Conservation (phyloP, 2,113 vertebrate species). For the Halcyon malimbica region DNA sequence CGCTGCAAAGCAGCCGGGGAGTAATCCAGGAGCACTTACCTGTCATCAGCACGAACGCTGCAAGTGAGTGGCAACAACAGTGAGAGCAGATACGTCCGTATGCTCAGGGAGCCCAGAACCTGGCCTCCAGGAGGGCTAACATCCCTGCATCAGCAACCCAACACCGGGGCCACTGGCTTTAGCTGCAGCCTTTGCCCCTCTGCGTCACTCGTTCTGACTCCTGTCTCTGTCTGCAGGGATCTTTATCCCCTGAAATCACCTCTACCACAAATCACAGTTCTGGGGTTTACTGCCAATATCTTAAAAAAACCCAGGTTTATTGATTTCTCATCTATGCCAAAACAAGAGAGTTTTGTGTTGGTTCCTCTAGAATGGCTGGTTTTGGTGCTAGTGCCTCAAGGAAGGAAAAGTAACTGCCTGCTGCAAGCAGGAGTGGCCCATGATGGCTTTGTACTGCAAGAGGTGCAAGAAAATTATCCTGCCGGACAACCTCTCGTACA, state of each 20-base stretch:
- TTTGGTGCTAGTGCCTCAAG: neutral
- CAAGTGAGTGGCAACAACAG: neutral
- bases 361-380: neutral
- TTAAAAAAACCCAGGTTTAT: neutral
- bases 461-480: neutral
- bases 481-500: neutral
- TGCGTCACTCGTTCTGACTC: neutral
- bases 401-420: neutral
- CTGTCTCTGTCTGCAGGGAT: neutral
- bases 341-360: neutral
- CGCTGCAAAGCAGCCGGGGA: rapidly evolving
- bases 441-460: neutral
- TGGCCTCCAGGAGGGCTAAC: neutral
- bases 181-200: neutral
- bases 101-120: neutral
- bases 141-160: neutral
- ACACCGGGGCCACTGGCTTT: neutral
- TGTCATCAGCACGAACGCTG: rapidly evolving
- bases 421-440: neutral
- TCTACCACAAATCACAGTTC: neutral
- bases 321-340: neutral
- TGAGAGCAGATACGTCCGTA: neutral
- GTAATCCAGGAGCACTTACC: neutral
- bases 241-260: neutral
- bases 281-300: neutral